Evolutionary conservation across 2,113 vertebrate species (phyloP).

Genomic region (Sturnira hondurensis): DNA sequence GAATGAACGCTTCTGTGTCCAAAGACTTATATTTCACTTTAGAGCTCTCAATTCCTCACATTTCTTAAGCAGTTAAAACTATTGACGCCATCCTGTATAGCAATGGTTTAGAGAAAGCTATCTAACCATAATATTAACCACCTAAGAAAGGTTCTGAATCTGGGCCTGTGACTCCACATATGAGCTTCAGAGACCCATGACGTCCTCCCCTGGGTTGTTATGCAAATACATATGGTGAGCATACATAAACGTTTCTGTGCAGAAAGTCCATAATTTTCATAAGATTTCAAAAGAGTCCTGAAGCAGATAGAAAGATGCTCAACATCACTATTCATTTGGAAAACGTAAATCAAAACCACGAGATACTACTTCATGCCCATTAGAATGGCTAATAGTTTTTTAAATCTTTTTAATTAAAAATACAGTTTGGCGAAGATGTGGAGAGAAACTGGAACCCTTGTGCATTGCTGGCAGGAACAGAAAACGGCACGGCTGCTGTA

Average conservation of each 20-base stretch:
- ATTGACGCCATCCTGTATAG: background rate
- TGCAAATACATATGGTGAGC: background rate
- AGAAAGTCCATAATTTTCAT: background rate
- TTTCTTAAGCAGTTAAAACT: background rate
- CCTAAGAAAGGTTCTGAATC: background rate
- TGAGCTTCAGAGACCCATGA: background rate
- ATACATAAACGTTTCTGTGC: background rate
- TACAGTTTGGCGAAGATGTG: background rate
- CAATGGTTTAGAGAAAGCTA: background rate
- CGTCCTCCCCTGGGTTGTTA: background rate
- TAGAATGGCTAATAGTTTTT: background rate
- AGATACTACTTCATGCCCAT: background rate
- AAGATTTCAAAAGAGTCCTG: background rate
- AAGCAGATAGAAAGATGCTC: background rate
- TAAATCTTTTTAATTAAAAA: background rate
- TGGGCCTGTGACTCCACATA: background rate
- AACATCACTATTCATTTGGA: background rate
- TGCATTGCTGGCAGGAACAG: background rate
- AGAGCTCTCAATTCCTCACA: background rate
- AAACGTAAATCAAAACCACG: constrained; percentile 10
- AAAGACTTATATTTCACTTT: background rate
- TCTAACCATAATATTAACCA: background rate
- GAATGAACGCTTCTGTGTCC: background rate
- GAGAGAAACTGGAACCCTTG: background rate
- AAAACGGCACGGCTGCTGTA: background rate